These are phyloP conservation scores for Theocolax elegans DNA, from an alignment of 1,140 invertebrate species.

Conservation along the genomic window DNA sequence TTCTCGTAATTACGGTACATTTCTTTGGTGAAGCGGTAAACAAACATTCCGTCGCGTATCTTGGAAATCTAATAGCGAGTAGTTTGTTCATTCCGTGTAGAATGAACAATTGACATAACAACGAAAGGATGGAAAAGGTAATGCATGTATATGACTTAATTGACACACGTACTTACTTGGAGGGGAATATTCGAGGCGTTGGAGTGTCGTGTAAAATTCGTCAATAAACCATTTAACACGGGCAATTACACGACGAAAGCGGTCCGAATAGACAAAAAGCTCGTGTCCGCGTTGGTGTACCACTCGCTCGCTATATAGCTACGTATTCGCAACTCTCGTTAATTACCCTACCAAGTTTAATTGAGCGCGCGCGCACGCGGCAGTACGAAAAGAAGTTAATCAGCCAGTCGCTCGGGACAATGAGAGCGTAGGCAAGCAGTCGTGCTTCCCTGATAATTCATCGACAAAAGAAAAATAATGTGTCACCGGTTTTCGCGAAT, in stretches of 20 bases:
- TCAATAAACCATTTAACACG: conserved; percentile 8
- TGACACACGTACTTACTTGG: no score
- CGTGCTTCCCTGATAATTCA: conserved; percentile 17
- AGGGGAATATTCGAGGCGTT: background rate
- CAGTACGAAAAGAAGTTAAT: background rate
- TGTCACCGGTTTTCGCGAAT: conserved; percentile 25
- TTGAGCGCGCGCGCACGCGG: background rate
- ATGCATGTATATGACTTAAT: no score
- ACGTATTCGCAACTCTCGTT: background rate
- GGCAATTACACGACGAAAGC: background rate
- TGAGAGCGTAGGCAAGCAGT: background rate
- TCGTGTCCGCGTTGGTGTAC: background rate
- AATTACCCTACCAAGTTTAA: conserved; percentile 4
- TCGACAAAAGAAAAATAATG: conserved; percentile 33
- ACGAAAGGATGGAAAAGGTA: no score
- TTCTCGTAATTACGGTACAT: conserved; percentile 23
- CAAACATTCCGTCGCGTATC: background rate
- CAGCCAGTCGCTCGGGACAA: conserved; percentile 17
- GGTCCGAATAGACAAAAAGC: background rate
- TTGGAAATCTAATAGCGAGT: background rate
- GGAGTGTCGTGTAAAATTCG: conserved; percentile 3
- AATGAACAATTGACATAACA: no score
- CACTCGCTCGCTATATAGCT: background rate
- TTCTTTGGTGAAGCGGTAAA: background rate
- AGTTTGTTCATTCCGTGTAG: no score